These are phyloP conservation scores for Epinotia bilunana DNA, from an alignment of 2,888 invertebrate species.

Conservation along the genomic window DNA sequence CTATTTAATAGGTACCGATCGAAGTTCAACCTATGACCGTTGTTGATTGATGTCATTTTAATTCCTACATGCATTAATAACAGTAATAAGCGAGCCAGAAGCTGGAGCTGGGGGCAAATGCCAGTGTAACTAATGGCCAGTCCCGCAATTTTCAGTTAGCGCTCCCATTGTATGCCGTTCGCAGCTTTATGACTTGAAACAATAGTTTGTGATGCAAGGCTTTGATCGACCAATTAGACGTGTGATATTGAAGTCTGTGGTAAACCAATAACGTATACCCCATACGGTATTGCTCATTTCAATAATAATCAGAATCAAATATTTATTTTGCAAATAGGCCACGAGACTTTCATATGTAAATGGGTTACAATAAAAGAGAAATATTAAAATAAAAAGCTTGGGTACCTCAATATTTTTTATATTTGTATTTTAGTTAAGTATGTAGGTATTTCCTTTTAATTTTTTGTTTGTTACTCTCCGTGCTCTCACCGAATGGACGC, in stretches of 20 bases:
- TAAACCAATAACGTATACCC: no score
- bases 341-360: no score
- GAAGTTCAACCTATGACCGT: not conserved
- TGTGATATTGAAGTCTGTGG: not conserved
- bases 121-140: constrained; percentile 10
- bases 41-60: not conserved
- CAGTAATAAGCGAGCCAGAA: not conserved
- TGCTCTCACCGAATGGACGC: no score
- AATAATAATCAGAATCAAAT: no score
- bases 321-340: no score
- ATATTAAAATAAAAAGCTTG: no score
- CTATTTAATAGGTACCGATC: not conserved
- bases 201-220: constrained; percentile 5
- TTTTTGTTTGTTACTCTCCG: no score
- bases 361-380: no score
- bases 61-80: constrained; percentile 11
- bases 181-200: constrained; percentile 10
- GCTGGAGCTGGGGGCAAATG: not conserved
- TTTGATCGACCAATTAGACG: not conserved
- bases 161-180: constrained; percentile 15
- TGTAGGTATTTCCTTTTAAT: no score
- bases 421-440: no score
- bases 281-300: no score
- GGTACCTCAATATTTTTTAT: no score
- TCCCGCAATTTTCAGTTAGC: not conserved